Evolutionary conservation across 2,113 vertebrate genomes (phyloP).

Genomic region (Forbesichthys agassizii): DNA sequence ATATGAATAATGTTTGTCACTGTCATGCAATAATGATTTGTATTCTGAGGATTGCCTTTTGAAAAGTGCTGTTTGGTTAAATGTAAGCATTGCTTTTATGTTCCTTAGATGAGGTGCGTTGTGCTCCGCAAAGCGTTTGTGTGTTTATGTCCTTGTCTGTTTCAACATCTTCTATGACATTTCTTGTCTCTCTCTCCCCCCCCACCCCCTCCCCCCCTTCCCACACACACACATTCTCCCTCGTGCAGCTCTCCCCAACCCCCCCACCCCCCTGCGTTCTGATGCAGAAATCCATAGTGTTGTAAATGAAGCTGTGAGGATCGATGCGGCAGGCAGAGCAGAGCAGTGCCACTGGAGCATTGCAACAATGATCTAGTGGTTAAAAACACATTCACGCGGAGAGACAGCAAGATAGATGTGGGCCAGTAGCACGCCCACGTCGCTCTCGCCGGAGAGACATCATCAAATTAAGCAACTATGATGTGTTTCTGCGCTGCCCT

Average conservation of each 20-base stretch:
- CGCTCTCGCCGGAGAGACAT: conserved; percentile 67
- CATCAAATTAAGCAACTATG: conserved; percentile 74
- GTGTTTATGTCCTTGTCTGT: background rate
- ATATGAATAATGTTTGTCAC: conserved; percentile 48
- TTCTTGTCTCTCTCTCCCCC: conserved; percentile 1
- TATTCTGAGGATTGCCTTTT: conserved; percentile 19
- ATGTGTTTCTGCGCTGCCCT: conserved; percentile 67
- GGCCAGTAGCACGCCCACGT: conserved; percentile 67
- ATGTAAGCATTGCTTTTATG: conserved; percentile 4
- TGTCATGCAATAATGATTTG: conserved; percentile 14
- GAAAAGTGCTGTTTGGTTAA: background rate
- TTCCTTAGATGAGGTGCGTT: background rate
- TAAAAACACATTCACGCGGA: conserved; percentile 70
- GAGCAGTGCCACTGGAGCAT: conserved; percentile 67
- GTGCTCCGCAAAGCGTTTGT: background rate
- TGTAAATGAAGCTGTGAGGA: conserved; percentile 73
- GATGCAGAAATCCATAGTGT: conserved; percentile 71
- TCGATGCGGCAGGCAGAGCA: conserved; percentile 66
- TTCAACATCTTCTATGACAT: background rate
- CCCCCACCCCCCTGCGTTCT: conserved; percentile 55
- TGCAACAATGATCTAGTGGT: conserved; percentile 76
- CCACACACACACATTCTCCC: conserved; percentile 18
- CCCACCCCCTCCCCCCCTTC: conserved; percentile 9
- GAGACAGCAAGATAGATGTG: conserved; percentile 52
- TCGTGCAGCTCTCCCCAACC: conserved; percentile 36